These are phyloP conservation scores for Scytalopus superciliaris DNA, from an alignment of 2,113 vertebrate genomes.

Conservation along the genomic window DNA sequence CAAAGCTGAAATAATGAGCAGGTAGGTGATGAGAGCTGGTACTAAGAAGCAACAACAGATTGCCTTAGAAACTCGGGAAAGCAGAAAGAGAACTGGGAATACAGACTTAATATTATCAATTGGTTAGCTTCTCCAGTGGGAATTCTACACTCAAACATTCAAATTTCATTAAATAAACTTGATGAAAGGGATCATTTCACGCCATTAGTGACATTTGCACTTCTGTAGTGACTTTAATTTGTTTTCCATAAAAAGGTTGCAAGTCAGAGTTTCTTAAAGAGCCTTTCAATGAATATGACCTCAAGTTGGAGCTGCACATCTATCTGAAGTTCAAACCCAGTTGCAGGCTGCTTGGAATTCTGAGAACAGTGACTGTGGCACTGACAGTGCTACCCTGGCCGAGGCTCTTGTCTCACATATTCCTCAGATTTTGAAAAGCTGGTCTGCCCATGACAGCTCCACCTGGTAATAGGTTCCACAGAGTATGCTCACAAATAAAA, in stretches of 20 bases:
- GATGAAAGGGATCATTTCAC: neutral
- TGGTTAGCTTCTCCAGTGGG: neutral
- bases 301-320: neutral
- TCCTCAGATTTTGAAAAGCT: neutral
- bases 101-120: neutral
- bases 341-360: neutral
- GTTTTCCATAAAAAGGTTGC: neutral
- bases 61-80: neutral
- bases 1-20: neutral
- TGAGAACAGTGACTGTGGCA: neutral
- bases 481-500: neutral
- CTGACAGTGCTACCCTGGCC: neutral
- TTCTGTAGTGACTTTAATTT: neutral
- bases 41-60: neutral
- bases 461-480: neutral
- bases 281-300: neutral
- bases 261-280: neutral
- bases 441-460: neutral
- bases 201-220: neutral
- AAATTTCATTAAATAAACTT: neutral
- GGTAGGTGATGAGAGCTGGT: neutral
- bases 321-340: neutral
- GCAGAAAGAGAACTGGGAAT: neutral
- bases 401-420: neutral
- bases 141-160: neutral